A percentile compares a stretch with the other conserved stretches of the same genome.
Conservation (phyloP, 2,113 vertebrate species). For the Nipponia nippon region DNA sequence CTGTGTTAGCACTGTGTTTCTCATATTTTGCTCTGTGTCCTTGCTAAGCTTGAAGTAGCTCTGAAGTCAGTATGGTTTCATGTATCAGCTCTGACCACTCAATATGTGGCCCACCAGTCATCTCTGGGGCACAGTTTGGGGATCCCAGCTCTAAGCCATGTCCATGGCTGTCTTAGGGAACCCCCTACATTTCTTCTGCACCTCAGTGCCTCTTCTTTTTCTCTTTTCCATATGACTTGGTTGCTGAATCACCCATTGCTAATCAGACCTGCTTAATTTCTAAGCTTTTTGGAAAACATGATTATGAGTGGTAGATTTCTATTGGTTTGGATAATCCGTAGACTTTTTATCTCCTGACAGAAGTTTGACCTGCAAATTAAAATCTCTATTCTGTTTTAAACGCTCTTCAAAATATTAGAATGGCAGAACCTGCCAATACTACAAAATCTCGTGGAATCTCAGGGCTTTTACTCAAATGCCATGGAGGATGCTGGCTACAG, state of each 20-base stretch:
- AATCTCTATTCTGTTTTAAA: neutral
- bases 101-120: neutral
- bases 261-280: neutral
- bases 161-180: neutral
- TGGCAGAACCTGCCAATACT: neutral
- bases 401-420: neutral
- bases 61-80: neutral
- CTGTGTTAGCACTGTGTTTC: neutral
- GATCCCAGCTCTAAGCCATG: neutral
- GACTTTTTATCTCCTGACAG: neutral
- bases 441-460: neutral
- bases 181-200: neutral
- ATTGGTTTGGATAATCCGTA: neutral
- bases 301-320: neutral
- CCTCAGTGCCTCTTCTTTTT: neutral
- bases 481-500: neutral
- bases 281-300: neutral
- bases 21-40: neutral
- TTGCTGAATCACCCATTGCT: neutral
- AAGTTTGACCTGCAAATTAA: neutral
- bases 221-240: neutral
- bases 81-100: neutral
- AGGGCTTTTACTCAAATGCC: neutral
- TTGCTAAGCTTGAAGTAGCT: neutral
- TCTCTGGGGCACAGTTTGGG: neutral